Evolutionary conservation across 2,888 invertebrate species (phyloP).

Genomic region (Brenthis ino): DNA sequence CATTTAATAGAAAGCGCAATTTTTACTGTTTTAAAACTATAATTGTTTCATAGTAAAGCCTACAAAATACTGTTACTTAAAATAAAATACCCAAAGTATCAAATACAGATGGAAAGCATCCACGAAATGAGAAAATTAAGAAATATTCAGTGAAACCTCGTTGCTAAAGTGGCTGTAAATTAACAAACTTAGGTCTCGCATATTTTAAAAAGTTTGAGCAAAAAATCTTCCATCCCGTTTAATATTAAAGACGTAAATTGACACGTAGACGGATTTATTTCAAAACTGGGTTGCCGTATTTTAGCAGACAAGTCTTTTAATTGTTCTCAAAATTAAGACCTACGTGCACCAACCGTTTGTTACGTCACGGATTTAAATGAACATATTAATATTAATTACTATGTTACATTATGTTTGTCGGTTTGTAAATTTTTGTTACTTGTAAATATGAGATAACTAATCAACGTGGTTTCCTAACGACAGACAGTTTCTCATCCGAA

Average conservation of each 20-base stretch:
- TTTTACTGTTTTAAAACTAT: too few species aligned
- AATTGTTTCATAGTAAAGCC: too few species aligned
- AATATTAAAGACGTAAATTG: constrained; percentile 22
- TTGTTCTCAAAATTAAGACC: constrained; percentile 5
- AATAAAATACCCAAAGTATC: constrained; percentile 15
- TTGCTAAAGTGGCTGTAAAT: constrained; percentile 27
- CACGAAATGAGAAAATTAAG: constrained; percentile 35
- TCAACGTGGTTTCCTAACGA: too few species aligned
- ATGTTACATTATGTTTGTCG: too few species aligned
- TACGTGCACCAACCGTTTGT: neutral
- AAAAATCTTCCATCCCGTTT: constrained; percentile 5
- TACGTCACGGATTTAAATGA: neutral
- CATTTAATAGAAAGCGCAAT: too few species aligned
- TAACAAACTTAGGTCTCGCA: constrained; percentile 18
- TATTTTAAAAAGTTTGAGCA: constrained; percentile 13
- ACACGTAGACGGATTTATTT: constrained; percentile 12
- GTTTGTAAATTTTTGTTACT: too few species aligned
- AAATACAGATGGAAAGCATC: constrained; percentile 21
- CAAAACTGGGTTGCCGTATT: neutral
- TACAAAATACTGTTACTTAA: constrained; percentile 6
- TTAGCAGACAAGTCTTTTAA: constrained; percentile 16
- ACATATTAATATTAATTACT: too few species aligned
- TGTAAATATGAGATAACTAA: too few species aligned
- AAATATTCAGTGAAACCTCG: constrained; percentile 24
- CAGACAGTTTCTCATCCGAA: too few species aligned